Conservation (phyloP, 1,140 invertebrate species). For the Hydropsyche tenuis region DNA sequence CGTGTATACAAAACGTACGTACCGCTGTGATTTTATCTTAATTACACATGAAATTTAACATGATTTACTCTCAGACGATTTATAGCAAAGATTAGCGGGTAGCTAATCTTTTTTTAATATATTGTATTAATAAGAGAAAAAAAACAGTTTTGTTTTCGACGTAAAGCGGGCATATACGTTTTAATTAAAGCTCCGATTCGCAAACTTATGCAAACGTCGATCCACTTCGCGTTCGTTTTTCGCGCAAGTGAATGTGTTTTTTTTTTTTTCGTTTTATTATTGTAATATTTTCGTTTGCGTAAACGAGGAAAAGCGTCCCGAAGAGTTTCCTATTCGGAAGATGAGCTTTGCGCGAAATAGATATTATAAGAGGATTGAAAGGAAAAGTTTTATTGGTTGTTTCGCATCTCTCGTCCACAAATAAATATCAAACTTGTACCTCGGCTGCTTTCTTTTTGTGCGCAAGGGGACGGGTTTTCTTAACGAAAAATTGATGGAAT, state of each 20-base stretch:
- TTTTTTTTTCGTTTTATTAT: neutral
- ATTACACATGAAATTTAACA: conserved; percentile 2
- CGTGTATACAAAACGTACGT: too few species aligned
- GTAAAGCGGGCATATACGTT: conserved; percentile 1
- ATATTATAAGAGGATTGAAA: conserved; percentile 42
- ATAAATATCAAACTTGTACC: conserved; percentile 41
- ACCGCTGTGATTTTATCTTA: conserved; percentile 1
- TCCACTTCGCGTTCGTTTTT: too few species aligned
- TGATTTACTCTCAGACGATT: neutral
- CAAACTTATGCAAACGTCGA: too few species aligned
- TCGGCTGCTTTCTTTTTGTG: conserved; percentile 30
- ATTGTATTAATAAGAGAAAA: neutral
- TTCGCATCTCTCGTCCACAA: conserved; percentile 43
- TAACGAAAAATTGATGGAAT: conserved; percentile 32
- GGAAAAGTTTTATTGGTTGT: conserved; percentile 43
- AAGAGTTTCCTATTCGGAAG: conserved; percentile 18
- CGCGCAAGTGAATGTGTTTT: neutral
- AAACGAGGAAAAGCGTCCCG: conserved; percentile 1
- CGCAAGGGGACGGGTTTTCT: neutral
- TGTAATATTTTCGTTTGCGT: neutral
- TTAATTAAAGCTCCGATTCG: too few species aligned
- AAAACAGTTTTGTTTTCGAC: conserved; percentile 13
- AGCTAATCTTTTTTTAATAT: neutral
- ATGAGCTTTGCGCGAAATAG: conserved; percentile 34
- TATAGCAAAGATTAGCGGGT: neutral